These are phyloP conservation scores for Drosophila demipolita DNA, from an alignment of 2,888 invertebrate genomes.

Conservation along the genomic window DNA sequence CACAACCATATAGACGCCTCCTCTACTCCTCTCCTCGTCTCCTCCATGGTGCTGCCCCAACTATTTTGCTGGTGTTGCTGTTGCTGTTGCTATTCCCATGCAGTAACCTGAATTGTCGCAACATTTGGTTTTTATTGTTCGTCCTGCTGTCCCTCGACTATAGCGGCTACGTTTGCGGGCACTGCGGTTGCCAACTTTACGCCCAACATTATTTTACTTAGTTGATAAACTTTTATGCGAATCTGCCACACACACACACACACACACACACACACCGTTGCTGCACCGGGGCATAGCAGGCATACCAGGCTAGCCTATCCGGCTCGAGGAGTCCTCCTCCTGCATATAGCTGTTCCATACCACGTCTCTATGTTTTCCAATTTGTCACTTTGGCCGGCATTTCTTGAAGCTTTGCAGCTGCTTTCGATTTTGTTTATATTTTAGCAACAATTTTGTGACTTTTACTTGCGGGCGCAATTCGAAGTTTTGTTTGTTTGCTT, in stretches of 20 bases:
- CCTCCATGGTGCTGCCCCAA: not conserved
- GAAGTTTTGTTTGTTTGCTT: conserved; percentile 45
- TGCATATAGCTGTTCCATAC: conserved; percentile 34
- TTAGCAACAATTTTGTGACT: conserved; percentile 63
- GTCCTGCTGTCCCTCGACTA: conserved; percentile 29
- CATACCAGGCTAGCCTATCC: conserved; percentile 25
- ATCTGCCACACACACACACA: conserved; percentile 11
- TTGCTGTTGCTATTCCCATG: conserved; percentile 26
- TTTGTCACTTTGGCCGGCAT: conserved; percentile 67
- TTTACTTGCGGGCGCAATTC: conserved; percentile 47
- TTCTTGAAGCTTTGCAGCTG: conserved; percentile 42
- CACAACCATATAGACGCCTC: conserved; percentile 2
- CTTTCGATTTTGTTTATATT: conserved; percentile 63
- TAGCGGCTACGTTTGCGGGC: conserved; percentile 52
- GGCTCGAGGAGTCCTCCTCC: conserved; percentile 24
- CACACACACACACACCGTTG: not conserved
- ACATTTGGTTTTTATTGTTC: conserved; percentile 79
- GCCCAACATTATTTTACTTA: conserved; percentile 79
- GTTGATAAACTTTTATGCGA: conserved; percentile 77
- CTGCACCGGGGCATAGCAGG: conserved; percentile 27
- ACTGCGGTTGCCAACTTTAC: conserved; percentile 76
- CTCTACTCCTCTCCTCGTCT: not conserved
- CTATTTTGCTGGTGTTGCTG: conserved; percentile 10
- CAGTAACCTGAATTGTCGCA: conserved; percentile 73
- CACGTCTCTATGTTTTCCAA: conserved; percentile 59